Conservation (phyloP, 2,888 invertebrate genomes). For the Octodonta nipae region DNA sequence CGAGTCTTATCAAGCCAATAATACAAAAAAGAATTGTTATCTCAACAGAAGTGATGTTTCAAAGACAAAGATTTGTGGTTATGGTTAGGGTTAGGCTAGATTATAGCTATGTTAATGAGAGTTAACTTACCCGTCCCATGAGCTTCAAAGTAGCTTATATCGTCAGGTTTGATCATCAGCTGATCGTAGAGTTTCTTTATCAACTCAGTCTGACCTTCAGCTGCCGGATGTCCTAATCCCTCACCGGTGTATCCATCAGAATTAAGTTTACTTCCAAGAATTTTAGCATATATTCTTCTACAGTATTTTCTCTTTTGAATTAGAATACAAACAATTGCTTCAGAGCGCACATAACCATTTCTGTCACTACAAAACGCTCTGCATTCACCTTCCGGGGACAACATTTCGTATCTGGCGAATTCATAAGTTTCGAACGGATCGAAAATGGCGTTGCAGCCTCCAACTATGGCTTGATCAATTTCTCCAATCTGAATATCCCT, state of each 20-base stretch:
- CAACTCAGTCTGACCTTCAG: not conserved
- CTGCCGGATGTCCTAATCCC: not conserved
- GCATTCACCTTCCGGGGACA: slow-evolving; percentile 65
- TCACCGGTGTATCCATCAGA: not conserved
- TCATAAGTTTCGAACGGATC: slow-evolving; percentile 77
- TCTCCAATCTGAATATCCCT: slow-evolving; percentile 60
- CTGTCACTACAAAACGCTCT: slow-evolving; percentile 78
- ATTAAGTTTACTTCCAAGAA: not conserved
- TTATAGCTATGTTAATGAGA: no score
- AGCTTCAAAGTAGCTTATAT: not conserved
- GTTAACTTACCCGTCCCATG: not conserved
- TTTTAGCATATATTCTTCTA: slow-evolving; percentile 14
- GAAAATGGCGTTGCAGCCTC: slow-evolving; percentile 73
- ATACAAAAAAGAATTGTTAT: no score
- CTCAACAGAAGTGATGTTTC: no score
- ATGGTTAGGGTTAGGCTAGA: no score
- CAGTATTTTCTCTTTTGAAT: slow-evolving; percentile 50
- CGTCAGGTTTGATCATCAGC: not conserved
- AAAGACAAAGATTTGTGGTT: no score
- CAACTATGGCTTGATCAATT: slow-evolving; percentile 78
- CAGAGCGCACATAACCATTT: slow-evolving; percentile 69
- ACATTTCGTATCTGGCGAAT: slow-evolving; percentile 64
- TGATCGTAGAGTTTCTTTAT: not conserved
- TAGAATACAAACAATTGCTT: slow-evolving; percentile 56
- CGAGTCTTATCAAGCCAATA: no score